phyloP scores from a whole-genome alignment of 2,888 invertebrate genomes.

The Andrena dorsata region DNA sequence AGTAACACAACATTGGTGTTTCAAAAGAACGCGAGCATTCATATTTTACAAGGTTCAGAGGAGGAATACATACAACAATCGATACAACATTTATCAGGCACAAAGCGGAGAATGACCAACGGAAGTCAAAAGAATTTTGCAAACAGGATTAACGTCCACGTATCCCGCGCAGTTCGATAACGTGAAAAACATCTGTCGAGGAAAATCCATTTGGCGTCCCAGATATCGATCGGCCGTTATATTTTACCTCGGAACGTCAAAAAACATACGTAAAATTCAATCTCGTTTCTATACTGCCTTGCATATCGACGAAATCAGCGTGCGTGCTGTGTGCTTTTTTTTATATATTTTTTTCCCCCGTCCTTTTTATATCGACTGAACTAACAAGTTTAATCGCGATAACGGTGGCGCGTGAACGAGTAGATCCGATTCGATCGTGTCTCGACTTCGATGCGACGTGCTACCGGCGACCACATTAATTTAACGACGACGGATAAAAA shows the following conservation, averaged over 20 bases:
- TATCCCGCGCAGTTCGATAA: slow-evolving; percentile 60
- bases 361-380: not conserved
- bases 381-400: slow-evolving; percentile 52
- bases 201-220: slow-evolving; percentile 46
- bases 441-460: slow-evolving; percentile 4
- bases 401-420: slow-evolving; percentile 33
- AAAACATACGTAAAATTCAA: slow-evolving; percentile 65
- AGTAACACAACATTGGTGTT: not conserved
- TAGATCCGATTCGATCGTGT: slow-evolving; percentile 27
- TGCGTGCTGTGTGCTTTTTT: not conserved
- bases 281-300: slow-evolving; percentile 25
- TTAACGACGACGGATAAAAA: not conserved
- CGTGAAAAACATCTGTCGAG: slow-evolving; percentile 64
- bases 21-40: slow-evolving; percentile 4
- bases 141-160: slow-evolving; percentile 52
- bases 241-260: slow-evolving; percentile 47
- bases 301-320: slow-evolving; percentile 53
- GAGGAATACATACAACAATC: not conserved
- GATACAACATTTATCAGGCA: not conserved
- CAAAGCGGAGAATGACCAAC: not conserved
- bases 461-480: not conserved
- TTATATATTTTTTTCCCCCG: not conserved
- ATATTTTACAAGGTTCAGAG: slow-evolving; percentile 27
- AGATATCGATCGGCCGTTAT: slow-evolving; percentile 39
- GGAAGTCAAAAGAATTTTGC: slow-evolving; percentile 37